Evolutionary conservation across 2,888 invertebrate species (phyloP).

Genomic region (Brachylomia viminalis): DNA sequence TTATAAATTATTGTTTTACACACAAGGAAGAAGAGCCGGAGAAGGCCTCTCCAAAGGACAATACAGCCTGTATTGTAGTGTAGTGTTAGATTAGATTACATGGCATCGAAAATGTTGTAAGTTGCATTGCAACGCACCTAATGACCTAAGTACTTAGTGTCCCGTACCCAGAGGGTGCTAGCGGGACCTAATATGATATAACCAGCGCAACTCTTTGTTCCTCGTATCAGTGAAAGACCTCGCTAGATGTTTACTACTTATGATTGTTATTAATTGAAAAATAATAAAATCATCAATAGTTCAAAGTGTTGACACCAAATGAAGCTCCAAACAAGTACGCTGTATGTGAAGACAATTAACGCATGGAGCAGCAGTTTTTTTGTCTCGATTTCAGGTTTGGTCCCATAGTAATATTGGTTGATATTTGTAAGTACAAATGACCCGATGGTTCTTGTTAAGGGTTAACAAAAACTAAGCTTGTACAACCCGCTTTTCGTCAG

Average conservation of each 20-base stretch:
- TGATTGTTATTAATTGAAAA: background rate
- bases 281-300: background rate
- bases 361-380: background rate
- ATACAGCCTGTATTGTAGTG: too few species aligned
- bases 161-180: background rate
- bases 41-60: background rate
- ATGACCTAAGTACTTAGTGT: background rate
- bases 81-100: background rate
- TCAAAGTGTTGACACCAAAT: background rate
- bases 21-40: too few species aligned
- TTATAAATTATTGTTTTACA: constrained; percentile 2
- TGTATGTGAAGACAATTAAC: background rate
- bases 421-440: background rate
- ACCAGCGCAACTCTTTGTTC: background rate
- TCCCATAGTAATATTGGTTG: background rate
- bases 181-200: background rate
- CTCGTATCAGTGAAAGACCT: background rate
- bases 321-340: background rate
- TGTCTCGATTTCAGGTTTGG: background rate
- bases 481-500: too few species aligned
- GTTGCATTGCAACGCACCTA: background rate
- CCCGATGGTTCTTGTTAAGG: background rate
- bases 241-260: background rate
- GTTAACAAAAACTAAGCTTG: background rate
- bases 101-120: background rate